phyloP scores from a whole-genome alignment of 2,797 vertebrate species.

The Steatocranus sp. region DNA sequence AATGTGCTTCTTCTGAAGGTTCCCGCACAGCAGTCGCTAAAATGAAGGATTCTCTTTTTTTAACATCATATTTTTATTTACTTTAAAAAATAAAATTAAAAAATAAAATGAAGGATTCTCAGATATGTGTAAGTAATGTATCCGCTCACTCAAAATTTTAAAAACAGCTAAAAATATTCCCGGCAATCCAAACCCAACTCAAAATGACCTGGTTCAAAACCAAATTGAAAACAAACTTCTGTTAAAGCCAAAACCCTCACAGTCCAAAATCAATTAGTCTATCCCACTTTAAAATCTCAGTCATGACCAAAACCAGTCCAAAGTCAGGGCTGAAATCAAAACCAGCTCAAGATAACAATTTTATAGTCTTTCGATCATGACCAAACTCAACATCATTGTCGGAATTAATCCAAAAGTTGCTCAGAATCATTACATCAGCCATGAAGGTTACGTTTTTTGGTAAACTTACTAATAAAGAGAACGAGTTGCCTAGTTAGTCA shows the following conservation, averaged over 20 bases:
- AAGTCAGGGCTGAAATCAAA: background rate
- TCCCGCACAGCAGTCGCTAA: background rate
- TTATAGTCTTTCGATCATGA: background rate
- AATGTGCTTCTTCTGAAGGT: background rate
- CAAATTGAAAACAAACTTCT: background rate
- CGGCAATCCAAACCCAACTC: background rate
- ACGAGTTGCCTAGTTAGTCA: background rate
- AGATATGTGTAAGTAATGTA: background rate
- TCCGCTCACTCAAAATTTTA: background rate
- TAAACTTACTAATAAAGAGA: background rate
- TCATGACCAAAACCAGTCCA: background rate
- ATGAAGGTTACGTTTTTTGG: background rate
- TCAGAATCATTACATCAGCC: background rate
- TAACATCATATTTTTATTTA: too few species aligned
- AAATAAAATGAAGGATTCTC: background rate
- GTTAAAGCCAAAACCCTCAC: background rate
- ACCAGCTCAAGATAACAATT: background rate
- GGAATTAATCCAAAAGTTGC: background rate
- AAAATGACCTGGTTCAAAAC: background rate
- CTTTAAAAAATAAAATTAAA: too few species aligned
- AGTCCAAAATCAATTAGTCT: background rate
- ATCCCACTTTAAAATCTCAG: background rate
- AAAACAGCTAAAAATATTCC: background rate
- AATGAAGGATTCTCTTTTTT: background rate
- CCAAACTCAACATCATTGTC: background rate